A percentile compares a stretch with the other conserved stretches of the same genome.
Evolutionary conservation across 2,797 vertebrate genomes (phyloP).

Genomic region (Premnoplex brunnescens): DNA sequence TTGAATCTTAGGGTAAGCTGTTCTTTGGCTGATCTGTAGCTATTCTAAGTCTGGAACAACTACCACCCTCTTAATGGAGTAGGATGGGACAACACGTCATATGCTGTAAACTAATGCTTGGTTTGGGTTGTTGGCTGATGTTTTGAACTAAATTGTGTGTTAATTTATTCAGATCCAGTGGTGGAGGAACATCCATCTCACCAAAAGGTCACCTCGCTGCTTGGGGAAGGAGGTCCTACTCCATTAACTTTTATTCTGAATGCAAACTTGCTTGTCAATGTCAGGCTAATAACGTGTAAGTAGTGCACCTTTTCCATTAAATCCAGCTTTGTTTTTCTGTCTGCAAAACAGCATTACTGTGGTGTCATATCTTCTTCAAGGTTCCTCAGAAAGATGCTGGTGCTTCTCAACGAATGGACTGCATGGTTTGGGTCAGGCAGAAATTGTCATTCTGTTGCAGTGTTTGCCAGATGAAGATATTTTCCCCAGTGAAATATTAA

Average conservation of each 20-base stretch:
- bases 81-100: not conserved
- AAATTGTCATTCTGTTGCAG: slow-evolving; percentile 88
- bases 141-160: not conserved
- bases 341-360: not conserved
- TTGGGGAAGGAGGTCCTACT: slow-evolving; percentile 82
- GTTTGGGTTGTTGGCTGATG: not conserved
- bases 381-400: slow-evolving; percentile 87
- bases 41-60: not conserved
- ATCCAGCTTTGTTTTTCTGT: not conserved
- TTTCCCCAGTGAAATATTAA: slow-evolving; percentile 89
- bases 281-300: slow-evolving; percentile 90
- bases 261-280: slow-evolving; percentile 90
- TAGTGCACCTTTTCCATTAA: not conserved
- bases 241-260: slow-evolving; percentile 91
- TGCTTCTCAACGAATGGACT: slow-evolving; percentile 92
- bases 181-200: slow-evolving; percentile 86
- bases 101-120: not conserved
- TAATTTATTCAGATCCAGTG: slow-evolving; percentile 76
- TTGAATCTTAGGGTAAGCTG: not conserved
- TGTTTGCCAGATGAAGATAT: slow-evolving; percentile 85
- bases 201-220: slow-evolving; percentile 82
- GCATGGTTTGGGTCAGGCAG: slow-evolving; percentile 90
- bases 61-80: not conserved
- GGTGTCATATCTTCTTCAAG: slow-evolving; percentile 69
- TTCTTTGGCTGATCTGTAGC: not conserved